Conservation (phyloP, 2,797 vertebrate species). For the Sebastes taczanowskii region DNA sequence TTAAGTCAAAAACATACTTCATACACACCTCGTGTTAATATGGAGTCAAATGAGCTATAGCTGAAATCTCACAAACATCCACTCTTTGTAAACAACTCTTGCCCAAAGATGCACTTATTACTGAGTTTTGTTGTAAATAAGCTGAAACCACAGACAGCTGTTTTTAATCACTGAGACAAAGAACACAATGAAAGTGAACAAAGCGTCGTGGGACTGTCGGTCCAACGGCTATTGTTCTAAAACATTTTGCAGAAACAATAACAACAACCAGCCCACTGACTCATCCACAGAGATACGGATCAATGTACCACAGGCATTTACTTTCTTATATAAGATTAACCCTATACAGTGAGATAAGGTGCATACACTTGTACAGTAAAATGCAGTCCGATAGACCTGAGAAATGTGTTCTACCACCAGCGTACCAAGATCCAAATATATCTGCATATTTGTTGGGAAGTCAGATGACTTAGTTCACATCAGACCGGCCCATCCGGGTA, state of each 20-base stretch:
- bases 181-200: not conserved
- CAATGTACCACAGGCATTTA: not conserved
- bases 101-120: not conserved
- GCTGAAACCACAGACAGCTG: slow-evolving; percentile 1
- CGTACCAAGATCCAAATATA: not conserved
- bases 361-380: not conserved
- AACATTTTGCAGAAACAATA: not conserved
- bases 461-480: not conserved
- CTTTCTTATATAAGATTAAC: not conserved
- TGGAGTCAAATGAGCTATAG: not conserved
- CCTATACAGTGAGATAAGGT: not conserved
- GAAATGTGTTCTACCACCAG: not conserved
- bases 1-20: not conserved
- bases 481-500: no score
- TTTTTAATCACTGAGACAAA: slow-evolving; percentile 1
- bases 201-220: not conserved
- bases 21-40: not conserved
- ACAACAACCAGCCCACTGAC: not conserved
- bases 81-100: no score
- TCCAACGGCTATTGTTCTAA: not conserved
- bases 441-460: not conserved
- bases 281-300: not conserved
- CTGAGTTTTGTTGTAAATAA: not conserved
- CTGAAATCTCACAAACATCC: not conserved
- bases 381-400: not conserved